Evolutionary conservation across 2,888 invertebrate genomes (phyloP).

Genomic region (Limnephilus rhombicus): DNA sequence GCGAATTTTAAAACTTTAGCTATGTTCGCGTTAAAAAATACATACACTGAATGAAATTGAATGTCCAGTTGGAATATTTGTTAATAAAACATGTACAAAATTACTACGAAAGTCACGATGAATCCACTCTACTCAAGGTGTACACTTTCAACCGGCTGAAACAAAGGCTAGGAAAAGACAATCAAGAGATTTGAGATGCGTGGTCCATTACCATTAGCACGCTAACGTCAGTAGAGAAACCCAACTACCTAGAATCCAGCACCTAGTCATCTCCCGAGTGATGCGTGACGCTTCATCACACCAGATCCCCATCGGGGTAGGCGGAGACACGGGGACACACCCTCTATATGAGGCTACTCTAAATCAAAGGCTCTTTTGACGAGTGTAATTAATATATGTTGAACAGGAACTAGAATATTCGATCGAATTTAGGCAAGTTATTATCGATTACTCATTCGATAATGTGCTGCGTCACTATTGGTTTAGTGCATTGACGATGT

Average conservation of each 20-base stretch:
- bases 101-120: background rate
- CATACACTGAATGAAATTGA: no score
- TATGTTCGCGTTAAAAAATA: no score
- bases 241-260: background rate
- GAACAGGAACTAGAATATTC: background rate
- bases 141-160: background rate
- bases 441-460: background rate
- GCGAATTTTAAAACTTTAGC: no score
- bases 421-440: background rate
- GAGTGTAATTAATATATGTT: background rate
- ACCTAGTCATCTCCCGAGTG: background rate
- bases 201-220: background rate
- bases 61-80: no score
- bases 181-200: background rate
- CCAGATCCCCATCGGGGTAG: background rate
- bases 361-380: background rate
- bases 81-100: no score
- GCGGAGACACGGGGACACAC: background rate
- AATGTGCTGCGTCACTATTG: background rate
- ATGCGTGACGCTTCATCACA: background rate
- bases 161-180: background rate
- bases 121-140: background rate
- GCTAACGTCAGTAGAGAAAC: background rate
- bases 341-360: background rate
- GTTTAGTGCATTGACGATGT: background rate